Conservation (phyloP, 2,888 invertebrate species). For the Nymphalis c-album region DNA sequence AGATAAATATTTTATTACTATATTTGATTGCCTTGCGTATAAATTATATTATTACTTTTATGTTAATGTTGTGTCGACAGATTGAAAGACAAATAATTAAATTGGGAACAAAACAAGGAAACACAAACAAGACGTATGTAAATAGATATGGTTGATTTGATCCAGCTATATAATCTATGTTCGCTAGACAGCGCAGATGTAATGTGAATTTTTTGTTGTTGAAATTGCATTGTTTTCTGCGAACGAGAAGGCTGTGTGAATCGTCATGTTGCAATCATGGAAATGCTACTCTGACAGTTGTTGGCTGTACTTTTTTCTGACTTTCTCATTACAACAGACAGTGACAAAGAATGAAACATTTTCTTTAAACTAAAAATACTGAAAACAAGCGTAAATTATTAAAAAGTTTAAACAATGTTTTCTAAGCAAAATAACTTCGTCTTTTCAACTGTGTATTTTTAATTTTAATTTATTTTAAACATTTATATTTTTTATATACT, state of each 20-base stretch:
- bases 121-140: too few relatives aligned
- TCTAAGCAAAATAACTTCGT: not conserved
- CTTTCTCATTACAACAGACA: constrained; percentile 22
- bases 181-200: not conserved
- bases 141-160: too few relatives aligned
- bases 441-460: too few relatives aligned
- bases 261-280: constrained; percentile 21
- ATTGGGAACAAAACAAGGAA: too few relatives aligned
- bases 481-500: not conserved
- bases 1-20: too few relatives aligned
- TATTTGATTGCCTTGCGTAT: too few relatives aligned
- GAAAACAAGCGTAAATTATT: not conserved
- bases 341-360: constrained; percentile 27
- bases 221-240: not conserved
- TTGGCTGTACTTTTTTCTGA: constrained; percentile 21
- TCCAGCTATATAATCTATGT: too few relatives aligned
- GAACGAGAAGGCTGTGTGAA: not conserved
- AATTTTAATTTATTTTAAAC: not conserved
- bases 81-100: too few relatives aligned
- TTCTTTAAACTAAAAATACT: constrained; percentile 15
- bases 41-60: too few relatives aligned
- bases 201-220: not conserved
- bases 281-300: constrained; percentile 22
- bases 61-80: too few relatives aligned
- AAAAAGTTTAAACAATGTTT: not conserved